These are phyloP conservation scores for Ectropis grisescens DNA, from an alignment of 1,140 invertebrate species.

Conservation along the genomic window DNA sequence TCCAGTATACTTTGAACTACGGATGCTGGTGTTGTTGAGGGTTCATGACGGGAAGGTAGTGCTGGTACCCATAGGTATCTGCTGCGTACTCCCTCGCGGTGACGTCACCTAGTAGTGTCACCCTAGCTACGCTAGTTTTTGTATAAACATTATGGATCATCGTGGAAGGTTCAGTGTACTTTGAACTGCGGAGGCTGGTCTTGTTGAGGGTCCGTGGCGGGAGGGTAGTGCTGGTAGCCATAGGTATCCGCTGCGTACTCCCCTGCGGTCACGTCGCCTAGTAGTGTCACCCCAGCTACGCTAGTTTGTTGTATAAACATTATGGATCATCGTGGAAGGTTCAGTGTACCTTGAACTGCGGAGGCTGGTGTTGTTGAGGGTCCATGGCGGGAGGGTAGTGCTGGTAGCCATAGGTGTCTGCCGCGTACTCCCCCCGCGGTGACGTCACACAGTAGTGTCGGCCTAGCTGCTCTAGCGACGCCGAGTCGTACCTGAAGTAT, in stretches of 20 bases:
- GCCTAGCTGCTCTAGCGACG: conserved; percentile 49
- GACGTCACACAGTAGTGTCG: conserved; percentile 63
- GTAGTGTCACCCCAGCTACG: conserved; percentile 53
- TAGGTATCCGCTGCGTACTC: conserved; percentile 56
- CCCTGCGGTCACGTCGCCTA: conserved; percentile 59
- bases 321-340: too few species aligned
- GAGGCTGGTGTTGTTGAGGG: conserved; percentile 33
- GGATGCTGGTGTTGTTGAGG: neutral
- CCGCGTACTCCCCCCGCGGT: conserved; percentile 55
- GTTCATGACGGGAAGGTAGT: conserved; percentile 45
- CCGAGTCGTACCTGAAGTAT: conserved; percentile 43
- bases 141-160: too few species aligned
- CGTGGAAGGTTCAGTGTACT: too few species aligned
- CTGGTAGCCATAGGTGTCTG: conserved; percentile 51
- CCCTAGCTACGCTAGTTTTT: conserved; percentile 48
- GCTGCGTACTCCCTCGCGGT: conserved; percentile 53
- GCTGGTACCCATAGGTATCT: conserved; percentile 55
- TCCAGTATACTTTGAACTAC: neutral
- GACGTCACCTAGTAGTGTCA: conserved; percentile 62
- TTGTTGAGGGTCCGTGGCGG: conserved; percentile 43
- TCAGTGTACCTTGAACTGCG: conserved; percentile 37
- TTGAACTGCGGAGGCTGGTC: conserved; percentile 38
- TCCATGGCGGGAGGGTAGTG: conserved; percentile 52
- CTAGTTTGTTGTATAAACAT: too few species aligned
- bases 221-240: conserved; percentile 51